Evolutionary conservation across 2,888 invertebrate genomes (phyloP), one percentile per base, ranked within the genome.

Genomic region (Theristus sp.): DNA sequence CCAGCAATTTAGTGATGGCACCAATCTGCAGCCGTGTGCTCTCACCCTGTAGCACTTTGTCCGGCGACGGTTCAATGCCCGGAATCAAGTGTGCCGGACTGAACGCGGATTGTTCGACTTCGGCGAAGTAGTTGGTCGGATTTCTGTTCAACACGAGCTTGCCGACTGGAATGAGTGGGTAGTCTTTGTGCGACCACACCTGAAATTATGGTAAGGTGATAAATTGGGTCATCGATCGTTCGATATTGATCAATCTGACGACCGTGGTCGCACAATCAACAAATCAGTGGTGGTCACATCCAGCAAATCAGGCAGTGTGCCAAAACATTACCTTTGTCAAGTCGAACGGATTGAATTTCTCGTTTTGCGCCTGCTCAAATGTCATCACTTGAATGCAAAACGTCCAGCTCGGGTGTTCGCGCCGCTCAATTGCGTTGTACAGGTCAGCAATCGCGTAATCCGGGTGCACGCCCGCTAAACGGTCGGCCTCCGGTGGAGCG

Each of bases 271-370:
- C n/a, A n/a, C 24, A 49, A 24, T 49, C n/a, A 49, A 6, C 3
- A 24, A 49, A n/a, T 49, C 10, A 38, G 38, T 38, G 38, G 20
- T 10, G 10, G 38, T 13, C 10, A 13, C 10, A 49, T 17, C 24
- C 3, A 10, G 49, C 24, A 3, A 49, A 24, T n/a, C n/a, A 49
- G 49, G 3, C n/a, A 49, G 13, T 49, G 49, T 6, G n/a, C n/a
- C 3, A 49, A n/a, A 17, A 59, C 38, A 57, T 56, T 58, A 73
- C 73, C 67, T 75, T 75, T 10, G 79, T 77, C 2, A 78, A 68
- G 64, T 80, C 80, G 62, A 80, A 79, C 0, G 78, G 77, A 67
- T 80, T 75, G 66, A 71, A 77, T 53, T 71, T 69, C 49, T 69
- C 70, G 3, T 69, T 70, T 63, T 73, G 73, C 17, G 79, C 72